Conservation (phyloP, 2,888 invertebrate genomes). For the Onchidella celtica region DNA sequence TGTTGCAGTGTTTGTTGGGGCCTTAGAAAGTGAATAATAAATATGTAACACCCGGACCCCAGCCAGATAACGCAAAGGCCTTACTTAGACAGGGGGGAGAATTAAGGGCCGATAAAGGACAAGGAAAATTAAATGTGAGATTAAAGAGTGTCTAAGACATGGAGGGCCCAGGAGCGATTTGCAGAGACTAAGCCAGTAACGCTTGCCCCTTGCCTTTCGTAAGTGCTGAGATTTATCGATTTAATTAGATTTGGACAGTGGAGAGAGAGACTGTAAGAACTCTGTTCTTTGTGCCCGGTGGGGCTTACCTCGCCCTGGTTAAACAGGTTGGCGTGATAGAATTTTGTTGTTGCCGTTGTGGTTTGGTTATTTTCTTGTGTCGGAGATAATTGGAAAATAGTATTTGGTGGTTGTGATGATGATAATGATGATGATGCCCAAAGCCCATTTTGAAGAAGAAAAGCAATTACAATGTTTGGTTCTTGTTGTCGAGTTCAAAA, state of each 20-base stretch:
- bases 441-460: no score
- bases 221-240: not conserved
- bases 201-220: not conserved
- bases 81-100: not conserved
- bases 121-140: not conserved
- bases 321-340: not conserved
- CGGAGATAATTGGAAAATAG: not conserved
- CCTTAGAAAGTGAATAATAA: not conserved
- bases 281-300: not conserved
- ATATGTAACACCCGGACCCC: not conserved
- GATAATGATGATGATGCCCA: constrained; percentile 12
- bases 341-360: not conserved
- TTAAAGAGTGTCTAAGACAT: not conserved
- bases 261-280: not conserved
- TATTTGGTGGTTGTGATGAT: not conserved
- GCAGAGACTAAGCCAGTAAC: not conserved
- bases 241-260: not conserved
- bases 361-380: not conserved
- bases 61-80: not conserved
- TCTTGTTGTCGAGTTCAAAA: no score
- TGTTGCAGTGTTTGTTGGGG: not conserved
- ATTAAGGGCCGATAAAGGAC: not conserved
- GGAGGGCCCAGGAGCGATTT: not conserved
- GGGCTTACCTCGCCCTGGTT: not conserved
- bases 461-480: no score